Evolutionary conservation across 2,113 vertebrate species (phyloP), one percentile per base, ranked within the genome.

Genomic region (Phycodurus eques): DNA sequence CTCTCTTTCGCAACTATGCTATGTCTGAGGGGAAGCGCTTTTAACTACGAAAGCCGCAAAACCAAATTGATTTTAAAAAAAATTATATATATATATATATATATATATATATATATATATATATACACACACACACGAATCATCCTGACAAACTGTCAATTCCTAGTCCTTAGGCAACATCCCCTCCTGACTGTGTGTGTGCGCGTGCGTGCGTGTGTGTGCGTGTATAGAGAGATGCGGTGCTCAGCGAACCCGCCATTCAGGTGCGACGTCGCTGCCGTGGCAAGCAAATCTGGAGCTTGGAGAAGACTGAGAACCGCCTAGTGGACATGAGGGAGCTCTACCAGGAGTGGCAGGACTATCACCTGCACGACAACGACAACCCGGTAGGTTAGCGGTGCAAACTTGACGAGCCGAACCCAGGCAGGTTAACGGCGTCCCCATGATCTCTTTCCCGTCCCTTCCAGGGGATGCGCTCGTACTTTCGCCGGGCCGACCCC

Each of bases 321-420:
- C 77, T 99, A 80, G 91, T 99, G 56, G 97, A 99, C 76, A 99
- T 99, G 94, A 93, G 96, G 76, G 98, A 99, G 73, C 95, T 99
- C 35, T 99, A 98, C 77, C 98, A 98, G 89, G 97, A 99, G 73
- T 99, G 96, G 96, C 97, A 95, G 73, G 96, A 95, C 59, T 96
- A 93, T 47, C 93, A 95, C 15, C 93, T 94, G 46, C 94, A 93
- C 43, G 92, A 98, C 54, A 93, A 97, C 17, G 96, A 98, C 74
- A 93, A 92, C 63, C 93, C 92, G 9, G 98, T 98, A 80, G 88
- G 95, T 82, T 8, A 9, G 11, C 54, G 9, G 27, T 0, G 27
- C 15, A 60, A 1, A 44, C 19, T 8, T 11, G 5, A 0, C 17
- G 43, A 42, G 43, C 46, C 12, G 27, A 57, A 8, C 35, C 60